phyloP scores from a whole-genome alignment of 2,888 invertebrate species.

The Andricus quercusramuli region DNA sequence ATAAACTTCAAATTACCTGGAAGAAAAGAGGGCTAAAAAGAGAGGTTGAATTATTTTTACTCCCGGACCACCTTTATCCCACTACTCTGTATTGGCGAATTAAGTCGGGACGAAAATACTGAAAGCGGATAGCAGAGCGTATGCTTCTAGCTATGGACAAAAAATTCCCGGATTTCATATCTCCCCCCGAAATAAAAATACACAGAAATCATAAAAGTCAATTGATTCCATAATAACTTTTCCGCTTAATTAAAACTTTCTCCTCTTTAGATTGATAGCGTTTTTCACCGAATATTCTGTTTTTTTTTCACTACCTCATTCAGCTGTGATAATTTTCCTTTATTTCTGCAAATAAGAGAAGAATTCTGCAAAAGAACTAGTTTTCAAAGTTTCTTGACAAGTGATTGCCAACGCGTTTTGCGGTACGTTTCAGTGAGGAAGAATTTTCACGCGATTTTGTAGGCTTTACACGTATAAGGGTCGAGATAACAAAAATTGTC shows the following conservation, averaged over 20 bases:
- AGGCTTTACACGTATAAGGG: background rate
- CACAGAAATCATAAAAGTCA: background rate
- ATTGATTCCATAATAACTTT: background rate
- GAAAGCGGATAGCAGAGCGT: background rate
- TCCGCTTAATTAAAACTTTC: background rate
- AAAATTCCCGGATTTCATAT: background rate
- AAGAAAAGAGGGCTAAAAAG: background rate
- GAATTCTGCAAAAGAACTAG: background rate
- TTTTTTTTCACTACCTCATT: background rate
- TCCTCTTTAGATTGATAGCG: background rate
- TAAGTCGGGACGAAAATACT: background rate
- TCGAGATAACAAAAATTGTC: too few species aligned
- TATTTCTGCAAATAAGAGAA: background rate
- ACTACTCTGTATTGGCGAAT: background rate
- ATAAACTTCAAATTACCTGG: constrained; percentile 25
- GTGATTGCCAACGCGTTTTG: background rate
- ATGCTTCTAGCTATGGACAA: background rate
- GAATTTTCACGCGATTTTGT: constrained; percentile 13
- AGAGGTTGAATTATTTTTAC: constrained; percentile 7
- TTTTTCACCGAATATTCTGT: background rate
- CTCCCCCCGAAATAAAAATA: background rate
- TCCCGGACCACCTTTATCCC: background rate
- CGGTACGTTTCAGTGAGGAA: background rate
- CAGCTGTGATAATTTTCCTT: background rate
- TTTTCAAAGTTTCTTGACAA: background rate